Evolutionary conservation across 2,888 invertebrate species (phyloP), one percentile per base, ranked within the genome.

Genomic region (Tenthredo notha): DNA sequence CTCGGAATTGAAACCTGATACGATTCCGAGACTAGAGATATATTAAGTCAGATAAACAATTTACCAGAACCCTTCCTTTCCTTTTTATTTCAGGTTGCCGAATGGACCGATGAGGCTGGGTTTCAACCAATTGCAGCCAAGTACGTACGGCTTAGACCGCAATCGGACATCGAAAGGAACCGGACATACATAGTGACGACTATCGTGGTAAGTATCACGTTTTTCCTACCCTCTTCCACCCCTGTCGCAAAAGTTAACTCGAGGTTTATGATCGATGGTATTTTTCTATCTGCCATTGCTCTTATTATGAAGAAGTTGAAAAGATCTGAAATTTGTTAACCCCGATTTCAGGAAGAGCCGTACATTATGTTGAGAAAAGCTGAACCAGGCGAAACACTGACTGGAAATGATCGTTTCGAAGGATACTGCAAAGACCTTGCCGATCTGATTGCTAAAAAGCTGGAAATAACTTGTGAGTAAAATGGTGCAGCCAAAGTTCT

Each of bases 361-460:
- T 98, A 98, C 91, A 96, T 98, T 90, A 98, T 98, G 97, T 93
- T 95, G 88, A 96, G 96, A 90, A 95, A 95, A 86, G 94, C 96
- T 2, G 96, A 96, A 85, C 94, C 95, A 10, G 96, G 96, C 25
- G 96, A 96, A 90, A 94, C 95, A 83, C 93, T 96, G 65, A 94
- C 94, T 70, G 97, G 97, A 84, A 97, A 98, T 91, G 97, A 98
- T 87, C 95, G 96, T 72, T 97, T 96, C 91, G 97, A 98, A 91
- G 99, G 99, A 82, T 99, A 98, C 93, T 98, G 98, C 94, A 98
- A 98, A 92, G 99, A 99, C 92, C 94, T 99, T 61, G 97, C 98
- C 3, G 97, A 98, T 90, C 94, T 97, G 87, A 96, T 99, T 86
- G 95, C 98, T 0, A 96, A 96, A 89, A 96, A 95, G 91, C 95